Percentiles rank a stretch among this genome's conserved stretches.
These are phyloP conservation scores for Tetrax tetrax DNA, from an alignment of 2,113 vertebrate species.

Conservation along the genomic window DNA sequence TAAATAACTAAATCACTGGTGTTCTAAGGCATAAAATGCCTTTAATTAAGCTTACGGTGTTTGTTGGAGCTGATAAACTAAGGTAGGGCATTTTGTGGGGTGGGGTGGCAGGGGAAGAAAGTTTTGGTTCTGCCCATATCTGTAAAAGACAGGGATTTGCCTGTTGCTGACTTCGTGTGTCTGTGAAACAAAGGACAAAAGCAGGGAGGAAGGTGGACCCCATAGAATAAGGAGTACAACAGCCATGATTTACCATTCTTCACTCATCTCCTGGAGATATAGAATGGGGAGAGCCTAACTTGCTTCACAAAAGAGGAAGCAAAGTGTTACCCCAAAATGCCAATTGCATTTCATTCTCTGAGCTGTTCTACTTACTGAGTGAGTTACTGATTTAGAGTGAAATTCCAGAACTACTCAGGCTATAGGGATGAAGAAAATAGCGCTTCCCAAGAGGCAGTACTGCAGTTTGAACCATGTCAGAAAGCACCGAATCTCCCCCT, in stretches of 20 bases:
- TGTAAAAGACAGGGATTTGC: not conserved
- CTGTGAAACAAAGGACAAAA: not conserved
- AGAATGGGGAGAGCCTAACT: not conserved
- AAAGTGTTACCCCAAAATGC: not conserved
- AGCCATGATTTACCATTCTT: not conserved
- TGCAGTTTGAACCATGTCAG: not conserved
- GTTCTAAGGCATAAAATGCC: not conserved
- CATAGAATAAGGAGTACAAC: not conserved
- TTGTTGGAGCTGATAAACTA: not conserved
- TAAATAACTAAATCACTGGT: not conserved
- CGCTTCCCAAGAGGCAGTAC: fast-evolving
- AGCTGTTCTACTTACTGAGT: not conserved
- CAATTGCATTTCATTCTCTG: not conserved
- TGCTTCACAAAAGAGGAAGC: not conserved
- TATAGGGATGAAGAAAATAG: not conserved
- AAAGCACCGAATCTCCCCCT: not conserved
- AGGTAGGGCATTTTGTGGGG: not conserved
- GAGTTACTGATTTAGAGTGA: not conserved
- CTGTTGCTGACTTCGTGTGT: not conserved
- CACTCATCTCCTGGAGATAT: not conserved
- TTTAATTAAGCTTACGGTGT: not conserved
- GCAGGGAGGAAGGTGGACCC: not conserved
- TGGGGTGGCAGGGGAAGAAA: not conserved
- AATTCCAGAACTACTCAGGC: not conserved
- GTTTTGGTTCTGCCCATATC: not conserved